These are phyloP conservation scores for Chauna torquata DNA, from an alignment of 2,113 vertebrate species.

Conservation along the genomic window DNA sequence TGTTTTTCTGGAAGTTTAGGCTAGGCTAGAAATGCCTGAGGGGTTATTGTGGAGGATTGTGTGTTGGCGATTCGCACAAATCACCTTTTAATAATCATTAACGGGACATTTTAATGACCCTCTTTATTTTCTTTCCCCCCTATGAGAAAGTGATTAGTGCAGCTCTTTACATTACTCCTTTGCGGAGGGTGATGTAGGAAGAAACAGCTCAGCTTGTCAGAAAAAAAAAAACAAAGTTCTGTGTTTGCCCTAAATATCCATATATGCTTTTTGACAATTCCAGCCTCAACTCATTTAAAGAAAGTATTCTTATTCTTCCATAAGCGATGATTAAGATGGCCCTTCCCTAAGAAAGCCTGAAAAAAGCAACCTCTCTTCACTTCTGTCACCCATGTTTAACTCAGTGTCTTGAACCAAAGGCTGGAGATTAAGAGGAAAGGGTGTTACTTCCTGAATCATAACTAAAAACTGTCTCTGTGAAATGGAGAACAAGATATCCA, in stretches of 20 bases:
- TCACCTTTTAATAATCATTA: not conserved
- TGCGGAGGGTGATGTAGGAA: not conserved
- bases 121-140: not conserved
- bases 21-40: not conserved
- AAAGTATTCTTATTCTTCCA: not conserved
- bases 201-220: conserved; percentile 13
- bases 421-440: not conserved
- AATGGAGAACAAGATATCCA: not conserved
- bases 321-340: not conserved
- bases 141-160: not conserved
- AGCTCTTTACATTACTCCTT: not conserved
- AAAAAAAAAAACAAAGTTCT: not conserved
- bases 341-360: not conserved
- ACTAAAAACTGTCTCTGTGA: not conserved
- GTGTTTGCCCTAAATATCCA: not conserved
- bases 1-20: conserved; percentile 10
- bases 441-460: not conserved
- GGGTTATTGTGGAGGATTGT: not conserved
- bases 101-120: conserved; percentile 29
- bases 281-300: not conserved
- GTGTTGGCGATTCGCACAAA: not conserved
- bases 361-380: not conserved
- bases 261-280: not conserved
- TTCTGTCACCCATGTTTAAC: not conserved
- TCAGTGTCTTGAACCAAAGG: not conserved